Evolutionary conservation across 2,888 invertebrate species (phyloP).

Genomic region (Synanthedon vespiformis): DNA sequence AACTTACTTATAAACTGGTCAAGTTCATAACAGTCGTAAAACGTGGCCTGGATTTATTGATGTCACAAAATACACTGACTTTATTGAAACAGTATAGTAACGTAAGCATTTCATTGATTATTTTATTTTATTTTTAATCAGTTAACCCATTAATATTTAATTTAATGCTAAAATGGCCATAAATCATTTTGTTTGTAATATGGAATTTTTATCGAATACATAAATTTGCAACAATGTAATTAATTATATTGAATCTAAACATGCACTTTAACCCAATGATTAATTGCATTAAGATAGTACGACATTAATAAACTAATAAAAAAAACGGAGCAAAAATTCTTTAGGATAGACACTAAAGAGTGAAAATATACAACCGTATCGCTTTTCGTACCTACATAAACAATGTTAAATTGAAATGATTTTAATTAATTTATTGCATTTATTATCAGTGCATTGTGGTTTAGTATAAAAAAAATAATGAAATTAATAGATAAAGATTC

Average conservation of each 20-base stretch:
- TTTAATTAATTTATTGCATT: constrained; percentile 39
- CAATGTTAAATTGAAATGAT: constrained; percentile 40
- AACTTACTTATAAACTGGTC: constrained; percentile 34
- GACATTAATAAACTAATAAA: constrained; percentile 24
- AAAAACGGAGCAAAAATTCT: neutral
- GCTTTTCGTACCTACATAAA: constrained; percentile 40
- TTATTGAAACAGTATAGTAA: neutral
- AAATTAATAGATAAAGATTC: constrained; percentile 22
- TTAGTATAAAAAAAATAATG: constrained; percentile 27
- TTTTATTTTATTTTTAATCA: neutral
- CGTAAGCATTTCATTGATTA: neutral
- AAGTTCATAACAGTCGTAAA: constrained; percentile 42
- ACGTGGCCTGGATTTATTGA: constrained; percentile 1
- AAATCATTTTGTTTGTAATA: constrained; percentile 7
- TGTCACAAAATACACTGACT: neutral
- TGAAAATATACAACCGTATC: neutral
- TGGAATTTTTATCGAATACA: constrained; percentile 3
- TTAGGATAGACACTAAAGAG: neutral
- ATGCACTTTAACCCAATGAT: constrained; percentile 16
- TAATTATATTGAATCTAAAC: constrained; percentile 28
- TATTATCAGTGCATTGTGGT: constrained; percentile 19
- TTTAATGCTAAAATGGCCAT: constrained; percentile 3
- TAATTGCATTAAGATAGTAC: constrained; percentile 18
- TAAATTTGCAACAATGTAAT: constrained; percentile 20
- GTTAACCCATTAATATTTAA: neutral